Percentiles rank a stretch among this genome's conserved stretches.
Conservation (phyloP, 2,797 vertebrate species). For the Pantherophis vulpinus region DNA sequence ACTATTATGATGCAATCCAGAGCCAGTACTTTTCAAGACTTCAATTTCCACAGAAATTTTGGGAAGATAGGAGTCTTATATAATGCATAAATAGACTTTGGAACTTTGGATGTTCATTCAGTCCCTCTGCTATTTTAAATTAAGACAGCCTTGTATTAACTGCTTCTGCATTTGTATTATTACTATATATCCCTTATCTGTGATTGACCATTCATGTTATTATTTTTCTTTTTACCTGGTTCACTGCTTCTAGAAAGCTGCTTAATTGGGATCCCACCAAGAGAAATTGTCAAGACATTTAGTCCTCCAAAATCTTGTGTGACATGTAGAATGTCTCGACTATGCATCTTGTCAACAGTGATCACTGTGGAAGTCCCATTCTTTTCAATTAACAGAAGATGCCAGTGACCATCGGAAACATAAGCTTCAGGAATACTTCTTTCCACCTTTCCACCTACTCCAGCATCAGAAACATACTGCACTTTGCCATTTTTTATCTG, state of each 20-base stretch:
- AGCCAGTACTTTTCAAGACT: neutral
- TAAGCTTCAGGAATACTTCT: constrained; percentile 81
- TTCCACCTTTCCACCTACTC: constrained; percentile 91
- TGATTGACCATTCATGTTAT: neutral
- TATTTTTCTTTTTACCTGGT: constrained; percentile 74
- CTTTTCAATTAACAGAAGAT: constrained; percentile 82
- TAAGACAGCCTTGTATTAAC: neutral
- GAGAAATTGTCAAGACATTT: constrained; percentile 84
- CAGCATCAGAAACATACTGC: constrained; percentile 90
- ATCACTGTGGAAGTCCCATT: constrained; percentile 82
- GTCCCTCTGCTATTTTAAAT: neutral
- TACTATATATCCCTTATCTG: neutral
- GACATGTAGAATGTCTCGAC: constrained; percentile 77
- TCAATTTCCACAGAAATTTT: neutral
- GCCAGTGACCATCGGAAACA: constrained; percentile 91
- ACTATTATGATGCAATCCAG: neutral
- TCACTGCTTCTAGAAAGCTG: constrained; percentile 77
- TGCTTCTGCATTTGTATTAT: neutral
- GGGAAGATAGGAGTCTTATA: neutral
- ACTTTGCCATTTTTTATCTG: constrained; percentile 92
- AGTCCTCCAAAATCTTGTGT: constrained; percentile 95
- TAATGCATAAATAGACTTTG: neutral
- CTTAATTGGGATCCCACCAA: constrained; percentile 86
- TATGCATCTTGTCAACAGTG: constrained; percentile 76
- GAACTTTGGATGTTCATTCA: neutral